Base-by-base conservation (phyloP, 2,888 invertebrate species). In the Campoletis raptor region DNA sequence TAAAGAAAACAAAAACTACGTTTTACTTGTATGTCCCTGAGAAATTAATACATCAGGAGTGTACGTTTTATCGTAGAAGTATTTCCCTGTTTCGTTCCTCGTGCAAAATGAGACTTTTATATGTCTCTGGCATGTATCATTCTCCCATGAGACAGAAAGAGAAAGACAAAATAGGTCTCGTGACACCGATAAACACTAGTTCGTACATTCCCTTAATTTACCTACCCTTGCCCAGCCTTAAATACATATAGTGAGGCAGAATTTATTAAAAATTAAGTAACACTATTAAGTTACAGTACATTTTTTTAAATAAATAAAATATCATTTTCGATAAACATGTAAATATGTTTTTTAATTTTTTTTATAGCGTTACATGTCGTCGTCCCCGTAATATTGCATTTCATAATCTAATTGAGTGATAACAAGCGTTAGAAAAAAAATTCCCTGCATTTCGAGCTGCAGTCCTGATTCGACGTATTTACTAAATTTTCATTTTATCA, bases 171-270 rank as follows among this genome's bases (percentile, higher is more conserved):
- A 72, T 52, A 64, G 69, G 67, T 76, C 84, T 57, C 84, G 61
- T 48, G 74, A 81, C 80, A 76, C 48, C 80, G 48, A 85, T 85
- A 85, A 81, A 85, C 76, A 85, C 74, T 84, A 74, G 30, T 76
- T 54, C 42, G 18, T 42, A 21, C 54, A 57, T 70, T 61, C 42
- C 52, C 64, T 48, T 40, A 48, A 54, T 61, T 61, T 30, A 5
- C 61, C 61, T 24, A 61, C 30, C 24, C 15, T 24, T 24, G 24
- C 12, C 30, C 12, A 10, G 61, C 24, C 61, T 61, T 4, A 30
- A 30, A 30, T 12, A 30, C 30, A 61, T 61, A 30, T 15, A 8
- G 57, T 8, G n/a, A 12, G 30, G 24, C 0, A 24, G 4, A 30
- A 61, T 8, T 61, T 15, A 12, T 30, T 24, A 24, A 61, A 61